A percentile compares a stretch with the other conserved stretches of the same genome.
These are phyloP conservation scores for Naso thynnoides DNA, from an alignment of 2,797 vertebrate genomes.

Conservation along the genomic window DNA sequence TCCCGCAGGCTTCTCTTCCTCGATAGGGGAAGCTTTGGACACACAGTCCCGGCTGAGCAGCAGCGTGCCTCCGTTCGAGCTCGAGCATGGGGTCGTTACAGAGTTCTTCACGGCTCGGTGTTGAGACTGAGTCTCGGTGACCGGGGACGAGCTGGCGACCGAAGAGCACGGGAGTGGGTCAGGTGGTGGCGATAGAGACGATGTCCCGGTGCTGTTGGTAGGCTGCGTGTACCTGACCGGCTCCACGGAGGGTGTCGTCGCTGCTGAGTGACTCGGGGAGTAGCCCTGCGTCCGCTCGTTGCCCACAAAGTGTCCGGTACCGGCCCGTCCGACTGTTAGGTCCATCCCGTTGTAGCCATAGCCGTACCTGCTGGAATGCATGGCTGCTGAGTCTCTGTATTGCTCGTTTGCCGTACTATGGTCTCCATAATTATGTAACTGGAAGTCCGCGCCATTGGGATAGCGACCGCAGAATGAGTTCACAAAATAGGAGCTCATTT, in stretches of 20 bases:
- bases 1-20: slow-evolving; percentile 93
- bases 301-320: slow-evolving; percentile 94
- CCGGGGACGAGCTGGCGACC: slow-evolving; percentile 84
- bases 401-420: slow-evolving; percentile 95
- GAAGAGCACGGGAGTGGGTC: slow-evolving; percentile 94
- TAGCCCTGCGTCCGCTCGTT: slow-evolving; percentile 90
- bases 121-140: slow-evolving; percentile 72
- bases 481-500: slow-evolving; percentile 99
- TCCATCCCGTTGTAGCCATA: slow-evolving; percentile 99
- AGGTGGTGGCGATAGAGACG: slow-evolving; percentile 90
- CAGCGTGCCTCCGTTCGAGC: slow-evolving; percentile 85
- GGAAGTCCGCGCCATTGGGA: slow-evolving; percentile 99
- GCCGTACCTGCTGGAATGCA: slow-evolving; percentile 98
- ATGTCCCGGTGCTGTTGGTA: slow-evolving; percentile 83
- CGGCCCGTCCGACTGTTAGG: slow-evolving; percentile 94
- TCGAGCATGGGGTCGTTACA: slow-evolving; percentile 88
- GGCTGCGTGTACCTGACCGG: slow-evolving; percentile 93
- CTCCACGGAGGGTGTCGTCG: slow-evolving; percentile 90
- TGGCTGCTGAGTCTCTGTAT: slow-evolving; percentile 95
- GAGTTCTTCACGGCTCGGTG: slow-evolving; percentile 94
- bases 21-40: slow-evolving; percentile 91
- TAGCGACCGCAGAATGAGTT: slow-evolving; percentile 99
- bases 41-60: slow-evolving; percentile 91
- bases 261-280: slow-evolving; percentile 87
- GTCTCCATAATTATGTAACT: slow-evolving; percentile 99